Evolutionary conservation across 2,888 invertebrate species (phyloP).

Genomic region (Drosophila phalerata): DNA sequence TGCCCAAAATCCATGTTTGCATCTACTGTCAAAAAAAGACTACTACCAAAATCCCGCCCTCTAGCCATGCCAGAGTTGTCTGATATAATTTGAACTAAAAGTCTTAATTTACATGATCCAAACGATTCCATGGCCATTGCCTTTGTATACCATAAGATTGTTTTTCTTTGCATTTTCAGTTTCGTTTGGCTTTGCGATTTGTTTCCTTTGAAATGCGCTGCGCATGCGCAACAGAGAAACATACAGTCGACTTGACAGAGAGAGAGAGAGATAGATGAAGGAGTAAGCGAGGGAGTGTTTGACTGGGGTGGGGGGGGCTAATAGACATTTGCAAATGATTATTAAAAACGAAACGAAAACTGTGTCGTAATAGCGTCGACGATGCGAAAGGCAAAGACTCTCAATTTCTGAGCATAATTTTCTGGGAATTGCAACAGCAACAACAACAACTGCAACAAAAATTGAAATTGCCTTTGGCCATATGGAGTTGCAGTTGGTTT

Average conservation of each 20-base stretch:
- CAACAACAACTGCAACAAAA: conserved; percentile 18
- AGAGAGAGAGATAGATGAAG: background rate
- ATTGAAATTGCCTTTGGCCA: conserved; percentile 46
- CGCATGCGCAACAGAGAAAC: conserved; percentile 58
- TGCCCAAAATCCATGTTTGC: conserved; percentile 51
- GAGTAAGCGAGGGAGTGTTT: background rate
- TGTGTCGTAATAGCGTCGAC: conserved; percentile 69
- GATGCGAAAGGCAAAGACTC: conserved; percentile 62
- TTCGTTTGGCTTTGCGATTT: conserved; percentile 46
- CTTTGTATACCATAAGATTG: conserved; percentile 32
- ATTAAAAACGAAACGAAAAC: conserved; percentile 74
- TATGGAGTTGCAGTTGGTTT: conserved; percentile 51
- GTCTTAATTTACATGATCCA: conserved; percentile 70
- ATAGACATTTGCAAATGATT: conserved; percentile 76
- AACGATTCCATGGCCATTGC: conserved; percentile 46
- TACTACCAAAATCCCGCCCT: background rate
- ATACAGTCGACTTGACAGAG: background rate
- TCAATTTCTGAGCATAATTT: conserved; percentile 73
- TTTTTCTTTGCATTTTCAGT: conserved; percentile 50
- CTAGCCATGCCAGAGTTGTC: conserved; percentile 18
- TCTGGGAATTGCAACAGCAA: conserved; percentile 68
- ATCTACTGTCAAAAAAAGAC: conserved; percentile 3
- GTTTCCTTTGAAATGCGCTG: conserved; percentile 60
- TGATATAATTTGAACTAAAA: conserved; percentile 63
- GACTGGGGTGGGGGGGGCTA: conserved; percentile 39